These are phyloP conservation scores for Macrochelys suwanniensis DNA, from an alignment of 2,797 vertebrate genomes.

Conservation along the genomic window DNA sequence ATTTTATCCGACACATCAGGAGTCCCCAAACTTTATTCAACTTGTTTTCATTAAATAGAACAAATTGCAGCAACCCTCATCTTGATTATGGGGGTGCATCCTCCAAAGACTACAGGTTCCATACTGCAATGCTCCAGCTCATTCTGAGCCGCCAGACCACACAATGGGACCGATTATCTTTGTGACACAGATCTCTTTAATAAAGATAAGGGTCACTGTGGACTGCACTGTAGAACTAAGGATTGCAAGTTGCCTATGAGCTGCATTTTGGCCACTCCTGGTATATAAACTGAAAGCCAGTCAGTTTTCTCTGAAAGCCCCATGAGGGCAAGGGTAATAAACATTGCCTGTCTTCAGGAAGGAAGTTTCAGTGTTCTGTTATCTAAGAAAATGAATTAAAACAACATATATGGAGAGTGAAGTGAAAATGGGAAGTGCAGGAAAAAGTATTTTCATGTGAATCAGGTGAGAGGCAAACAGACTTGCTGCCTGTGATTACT, in stretches of 20 bases:
- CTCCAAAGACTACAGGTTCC: background rate
- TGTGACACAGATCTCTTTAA: background rate
- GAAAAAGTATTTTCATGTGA: background rate
- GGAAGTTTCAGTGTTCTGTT: background rate
- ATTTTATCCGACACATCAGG: background rate
- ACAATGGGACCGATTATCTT: background rate
- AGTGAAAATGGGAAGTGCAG: background rate
- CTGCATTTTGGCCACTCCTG: background rate
- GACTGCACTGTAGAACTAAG: background rate
- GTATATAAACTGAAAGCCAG: background rate
- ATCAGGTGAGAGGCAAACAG: background rate
- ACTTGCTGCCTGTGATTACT: fast-evolving
- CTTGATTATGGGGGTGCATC: background rate
- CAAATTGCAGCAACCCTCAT: background rate
- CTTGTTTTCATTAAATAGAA: background rate
- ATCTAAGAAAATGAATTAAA: background rate
- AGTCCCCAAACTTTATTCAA: background rate
- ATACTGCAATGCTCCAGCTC: background rate
- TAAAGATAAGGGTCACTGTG: background rate
- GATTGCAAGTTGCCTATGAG: conserved; percentile 14
- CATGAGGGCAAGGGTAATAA: fast-evolving
- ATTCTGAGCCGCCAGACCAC: background rate
- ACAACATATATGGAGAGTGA: background rate
- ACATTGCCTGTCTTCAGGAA: background rate
- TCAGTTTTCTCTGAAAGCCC: background rate